Evolutionary conservation across 2,797 vertebrate species (phyloP).

Genomic region (Poecilia picta): DNA sequence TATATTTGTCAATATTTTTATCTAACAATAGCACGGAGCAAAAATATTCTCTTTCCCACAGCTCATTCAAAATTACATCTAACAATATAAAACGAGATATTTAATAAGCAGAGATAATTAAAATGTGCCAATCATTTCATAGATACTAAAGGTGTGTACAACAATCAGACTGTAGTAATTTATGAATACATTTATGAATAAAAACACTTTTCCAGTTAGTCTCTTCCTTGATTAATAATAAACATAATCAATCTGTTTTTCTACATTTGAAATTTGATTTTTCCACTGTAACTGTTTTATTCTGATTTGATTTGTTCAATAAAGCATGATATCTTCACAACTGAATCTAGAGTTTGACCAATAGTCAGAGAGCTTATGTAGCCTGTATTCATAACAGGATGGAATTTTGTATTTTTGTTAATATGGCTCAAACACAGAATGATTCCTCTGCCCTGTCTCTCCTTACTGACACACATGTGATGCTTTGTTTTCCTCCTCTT

Average conservation of each 20-base stretch:
- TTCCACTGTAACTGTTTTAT: background rate
- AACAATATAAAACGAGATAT: too few species aligned
- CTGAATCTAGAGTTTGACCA: background rate
- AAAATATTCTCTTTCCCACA: too few species aligned
- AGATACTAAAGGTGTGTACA: too few species aligned
- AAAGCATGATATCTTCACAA: background rate
- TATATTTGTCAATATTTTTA: too few species aligned
- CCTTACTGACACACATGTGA: background rate
- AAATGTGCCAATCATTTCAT: too few species aligned
- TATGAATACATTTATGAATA: background rate
- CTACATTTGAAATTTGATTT: background rate
- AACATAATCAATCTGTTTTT: background rate
- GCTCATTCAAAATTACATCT: too few species aligned
- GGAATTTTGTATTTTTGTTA: background rate
- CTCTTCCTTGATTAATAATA: background rate
- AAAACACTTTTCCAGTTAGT: background rate
- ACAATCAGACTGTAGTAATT: background rate
- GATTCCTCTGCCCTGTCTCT: background rate
- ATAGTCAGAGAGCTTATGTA: background rate
- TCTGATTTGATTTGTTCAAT: background rate
- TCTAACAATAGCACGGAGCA: too few species aligned
- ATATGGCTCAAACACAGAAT: background rate
- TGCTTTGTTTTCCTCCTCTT: constrained; percentile 7
- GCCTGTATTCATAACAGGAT: background rate
- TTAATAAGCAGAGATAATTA: too few species aligned